These are phyloP conservation scores for Sapajus apella DNA, from an alignment of 2,113 vertebrate species.

Conservation along the genomic window DNA sequence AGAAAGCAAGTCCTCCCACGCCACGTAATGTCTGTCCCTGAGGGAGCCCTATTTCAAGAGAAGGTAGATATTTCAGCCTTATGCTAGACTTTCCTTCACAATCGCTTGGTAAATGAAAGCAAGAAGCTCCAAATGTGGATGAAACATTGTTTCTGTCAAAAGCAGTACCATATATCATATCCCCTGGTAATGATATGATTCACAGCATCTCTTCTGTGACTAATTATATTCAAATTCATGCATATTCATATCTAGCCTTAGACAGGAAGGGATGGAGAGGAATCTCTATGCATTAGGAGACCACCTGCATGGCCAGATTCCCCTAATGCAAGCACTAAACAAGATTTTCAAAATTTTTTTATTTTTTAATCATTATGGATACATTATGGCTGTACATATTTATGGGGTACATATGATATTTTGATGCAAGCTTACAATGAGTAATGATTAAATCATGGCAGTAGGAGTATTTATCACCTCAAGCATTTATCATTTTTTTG, in stretches of 20 bases:
- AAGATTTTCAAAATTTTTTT: neutral
- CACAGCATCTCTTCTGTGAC: constrained; percentile 59
- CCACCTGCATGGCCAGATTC: neutral
- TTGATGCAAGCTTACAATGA: neutral
- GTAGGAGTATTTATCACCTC: neutral
- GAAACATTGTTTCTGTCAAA: neutral
- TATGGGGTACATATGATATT: neutral
- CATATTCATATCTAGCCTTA: constrained; percentile 36
- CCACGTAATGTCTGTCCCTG: neutral
- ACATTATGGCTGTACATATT: too few relatives aligned
- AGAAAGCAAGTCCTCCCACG: constrained; percentile 5
- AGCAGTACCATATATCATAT: neutral
- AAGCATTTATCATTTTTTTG: neutral
- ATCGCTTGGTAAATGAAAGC: neutral
- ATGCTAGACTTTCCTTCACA: neutral
- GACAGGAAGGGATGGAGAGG: neutral
- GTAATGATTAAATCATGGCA: neutral
- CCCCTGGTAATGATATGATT: constrained; percentile 45
- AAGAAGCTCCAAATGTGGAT: neutral
- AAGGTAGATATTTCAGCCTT: neutral
- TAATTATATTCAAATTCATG: constrained; percentile 58
- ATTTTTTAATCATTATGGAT: too few relatives aligned
- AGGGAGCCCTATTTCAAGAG: neutral
- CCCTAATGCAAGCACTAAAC: neutral
- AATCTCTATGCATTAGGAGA: neutral